Conservation (phyloP, 2,113 vertebrate species). For the Gnathonemus longibarbis region DNA sequence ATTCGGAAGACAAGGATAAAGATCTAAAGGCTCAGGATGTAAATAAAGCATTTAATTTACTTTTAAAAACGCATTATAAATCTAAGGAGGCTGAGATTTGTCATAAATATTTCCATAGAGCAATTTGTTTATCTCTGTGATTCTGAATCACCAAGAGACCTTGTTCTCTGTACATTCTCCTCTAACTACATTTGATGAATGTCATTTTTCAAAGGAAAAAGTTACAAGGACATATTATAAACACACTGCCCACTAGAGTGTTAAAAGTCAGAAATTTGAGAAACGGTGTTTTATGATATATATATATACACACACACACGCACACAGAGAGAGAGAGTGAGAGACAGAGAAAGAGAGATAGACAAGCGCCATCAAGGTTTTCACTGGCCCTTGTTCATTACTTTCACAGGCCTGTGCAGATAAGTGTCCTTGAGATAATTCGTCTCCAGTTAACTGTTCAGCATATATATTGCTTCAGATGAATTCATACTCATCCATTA, state of each 20-base stretch:
- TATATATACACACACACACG: not conserved
- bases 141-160: not conserved
- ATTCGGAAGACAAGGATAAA: not conserved
- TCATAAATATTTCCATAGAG: not conserved
- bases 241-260: not conserved
- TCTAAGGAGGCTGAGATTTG: not conserved
- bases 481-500: conserved; percentile 58
- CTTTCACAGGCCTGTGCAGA: conserved; percentile 27
- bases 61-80: not conserved
- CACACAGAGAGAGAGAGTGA: not conserved
- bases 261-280: conserved; percentile 18
- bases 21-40: not conserved
- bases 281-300: conserved; percentile 3
- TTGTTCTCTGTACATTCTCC: not conserved
- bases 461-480: conserved; percentile 56
- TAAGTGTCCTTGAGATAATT: conserved; percentile 30
- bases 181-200: not conserved
- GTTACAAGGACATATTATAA: not conserved
- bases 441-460: conserved; percentile 47
- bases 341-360: not conserved
- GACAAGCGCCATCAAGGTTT: not conserved
- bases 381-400: not conserved
- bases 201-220: not conserved
- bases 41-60: not conserved
- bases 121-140: not conserved